Conservation (phyloP, 2,888 invertebrate species). For the Tachina fera region DNA sequence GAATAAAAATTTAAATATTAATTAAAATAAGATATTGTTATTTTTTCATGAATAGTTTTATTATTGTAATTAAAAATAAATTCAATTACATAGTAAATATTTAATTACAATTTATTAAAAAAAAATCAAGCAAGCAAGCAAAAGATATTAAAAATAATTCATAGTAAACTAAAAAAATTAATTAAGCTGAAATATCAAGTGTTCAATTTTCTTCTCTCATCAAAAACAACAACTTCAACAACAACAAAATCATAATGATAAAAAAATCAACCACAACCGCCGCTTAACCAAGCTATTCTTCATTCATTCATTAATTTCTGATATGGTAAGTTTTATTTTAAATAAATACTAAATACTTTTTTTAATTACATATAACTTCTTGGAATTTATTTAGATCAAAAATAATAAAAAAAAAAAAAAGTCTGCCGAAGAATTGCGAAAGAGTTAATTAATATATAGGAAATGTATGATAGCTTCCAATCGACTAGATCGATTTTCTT, state of each 20-base stretch:
- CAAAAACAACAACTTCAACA: slow-evolving; percentile 44
- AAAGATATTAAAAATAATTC: slow-evolving; percentile 31
- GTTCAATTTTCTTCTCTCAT: slow-evolving; percentile 58
- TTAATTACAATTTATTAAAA: slow-evolving; percentile 11
- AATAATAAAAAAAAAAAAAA: too few species aligned
- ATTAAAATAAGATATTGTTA: slow-evolving; percentile 11
- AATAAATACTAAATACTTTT: too few species aligned
- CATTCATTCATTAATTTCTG: background rate
- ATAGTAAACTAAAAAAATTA: slow-evolving; percentile 33
- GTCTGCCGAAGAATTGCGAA: too few species aligned
- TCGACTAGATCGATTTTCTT: too few species aligned
- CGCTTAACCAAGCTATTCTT: background rate
- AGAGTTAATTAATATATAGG: too few species aligned
- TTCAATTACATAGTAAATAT: slow-evolving; percentile 1
- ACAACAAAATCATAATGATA: slow-evolving; percentile 30
- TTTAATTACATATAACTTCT: too few species aligned
- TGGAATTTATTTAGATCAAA: too few species aligned
- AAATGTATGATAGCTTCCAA: too few species aligned
- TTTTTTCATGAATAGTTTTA: slow-evolving; percentile 53
- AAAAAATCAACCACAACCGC: background rate
- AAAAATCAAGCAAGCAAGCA: slow-evolving; percentile 14
- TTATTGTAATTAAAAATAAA: slow-evolving; percentile 20
- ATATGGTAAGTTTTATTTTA: slow-evolving; percentile 29
- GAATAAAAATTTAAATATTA: slow-evolving; percentile 6
- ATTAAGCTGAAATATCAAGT: slow-evolving; percentile 59